Conservation (phyloP, 2,113 vertebrate genomes). For the Nesospiza acunhae region DNA sequence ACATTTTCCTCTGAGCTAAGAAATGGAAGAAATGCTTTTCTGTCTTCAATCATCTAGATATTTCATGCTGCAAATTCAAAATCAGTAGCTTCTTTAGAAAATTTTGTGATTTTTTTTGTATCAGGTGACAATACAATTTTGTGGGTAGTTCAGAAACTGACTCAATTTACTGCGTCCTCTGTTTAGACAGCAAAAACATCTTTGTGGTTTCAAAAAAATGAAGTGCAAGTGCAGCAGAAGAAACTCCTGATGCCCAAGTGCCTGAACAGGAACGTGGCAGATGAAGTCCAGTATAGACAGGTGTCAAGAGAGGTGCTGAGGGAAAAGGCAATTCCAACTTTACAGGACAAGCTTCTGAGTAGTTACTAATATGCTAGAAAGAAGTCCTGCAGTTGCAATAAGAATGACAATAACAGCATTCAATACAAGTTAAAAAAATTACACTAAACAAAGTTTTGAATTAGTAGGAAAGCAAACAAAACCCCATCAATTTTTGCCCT, state of each 20-base stretch:
- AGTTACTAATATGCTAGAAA: not conserved
- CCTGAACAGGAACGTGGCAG: not conserved
- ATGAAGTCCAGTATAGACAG: not conserved
- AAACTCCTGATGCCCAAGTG: not conserved
- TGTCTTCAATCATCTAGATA: not conserved
- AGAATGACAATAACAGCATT: not conserved
- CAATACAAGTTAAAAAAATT: not conserved
- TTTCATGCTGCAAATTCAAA: not conserved
- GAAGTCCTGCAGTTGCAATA: not conserved
- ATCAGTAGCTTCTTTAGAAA: not conserved
- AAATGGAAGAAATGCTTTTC: not conserved
- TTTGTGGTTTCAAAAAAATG: not conserved
- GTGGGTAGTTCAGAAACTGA: not conserved
- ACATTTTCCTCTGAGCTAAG: not conserved
- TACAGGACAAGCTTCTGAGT: not conserved
- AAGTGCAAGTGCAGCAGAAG: not conserved
- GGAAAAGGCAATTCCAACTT: not conserved
- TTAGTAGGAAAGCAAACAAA: not conserved
- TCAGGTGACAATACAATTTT: not conserved
- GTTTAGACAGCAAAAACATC: not conserved
- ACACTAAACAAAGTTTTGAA: not conserved
- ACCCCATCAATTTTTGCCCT: not conserved
- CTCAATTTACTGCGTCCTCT: not conserved
- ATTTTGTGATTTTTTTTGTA: not conserved
- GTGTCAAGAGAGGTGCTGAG: not conserved